A percentile compares a stretch with the other conserved stretches of the same genome.
phyloP scores from a whole-genome alignment of 2,797 vertebrate genomes.

The Poeciliopsis gracilis region DNA sequence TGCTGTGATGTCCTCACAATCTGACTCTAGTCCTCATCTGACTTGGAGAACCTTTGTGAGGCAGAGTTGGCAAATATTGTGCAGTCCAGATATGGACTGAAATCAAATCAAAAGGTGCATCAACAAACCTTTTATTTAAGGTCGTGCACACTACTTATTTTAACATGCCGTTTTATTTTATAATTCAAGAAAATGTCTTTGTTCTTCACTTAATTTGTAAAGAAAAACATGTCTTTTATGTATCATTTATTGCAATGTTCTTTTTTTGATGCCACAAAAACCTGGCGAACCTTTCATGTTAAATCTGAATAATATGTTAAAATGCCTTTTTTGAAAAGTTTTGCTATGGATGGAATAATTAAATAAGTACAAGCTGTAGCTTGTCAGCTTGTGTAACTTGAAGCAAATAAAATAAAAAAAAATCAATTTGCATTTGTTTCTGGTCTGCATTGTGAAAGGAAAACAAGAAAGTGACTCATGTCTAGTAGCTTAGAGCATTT shows the following conservation, averaged over 20 bases:
- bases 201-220: neutral
- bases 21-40: neutral
- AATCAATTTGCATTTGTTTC: neutral
- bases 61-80: neutral
- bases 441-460: constrained; percentile 7
- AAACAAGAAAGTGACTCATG: constrained; percentile 27
- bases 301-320: neutral
- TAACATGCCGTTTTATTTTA: neutral
- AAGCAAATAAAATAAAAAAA: constrained; percentile 6
- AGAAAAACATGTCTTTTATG: neutral
- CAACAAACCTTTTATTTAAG: neutral
- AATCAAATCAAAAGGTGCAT: neutral
- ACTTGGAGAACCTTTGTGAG: neutral
- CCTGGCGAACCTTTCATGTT: neutral
- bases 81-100: neutral
- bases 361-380: neutral
- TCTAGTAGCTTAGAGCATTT: constrained; percentile 24
- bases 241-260: neutral
- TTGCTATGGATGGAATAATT: neutral
- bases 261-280: neutral
- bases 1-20: neutral
- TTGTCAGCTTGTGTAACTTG: neutral
- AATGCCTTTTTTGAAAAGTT: neutral
- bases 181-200: neutral
- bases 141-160: neutral